These are phyloP conservation scores for Nibea coibor DNA, from an alignment of 2,113 vertebrate species.

Conservation along the genomic window DNA sequence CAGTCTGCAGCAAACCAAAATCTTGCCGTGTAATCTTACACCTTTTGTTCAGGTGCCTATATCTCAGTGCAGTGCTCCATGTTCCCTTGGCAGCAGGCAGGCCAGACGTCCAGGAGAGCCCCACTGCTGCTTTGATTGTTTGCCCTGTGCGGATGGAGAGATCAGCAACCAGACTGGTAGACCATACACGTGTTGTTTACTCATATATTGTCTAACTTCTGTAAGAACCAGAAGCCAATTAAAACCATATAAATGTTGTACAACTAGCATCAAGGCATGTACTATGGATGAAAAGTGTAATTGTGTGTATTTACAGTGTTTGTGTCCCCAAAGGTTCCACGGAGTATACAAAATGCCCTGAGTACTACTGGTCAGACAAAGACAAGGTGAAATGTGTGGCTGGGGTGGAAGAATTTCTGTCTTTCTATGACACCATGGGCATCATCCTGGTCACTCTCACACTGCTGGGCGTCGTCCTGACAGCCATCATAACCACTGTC, in stretches of 20 bases:
- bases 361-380: constrained; percentile 80
- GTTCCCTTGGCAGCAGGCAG: constrained; percentile 77
- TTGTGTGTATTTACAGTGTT: background rate
- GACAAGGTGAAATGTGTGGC: constrained; percentile 75
- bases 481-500: constrained; percentile 64
- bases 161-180: constrained; percentile 81
- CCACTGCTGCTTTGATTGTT: constrained; percentile 83
- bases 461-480: constrained; percentile 74
- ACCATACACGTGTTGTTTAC: background rate
- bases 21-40: background rate
- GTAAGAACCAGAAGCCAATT: background rate
- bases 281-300: background rate
- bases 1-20: background rate
- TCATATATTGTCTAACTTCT: background rate
- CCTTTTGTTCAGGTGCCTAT: constrained; percentile 72
- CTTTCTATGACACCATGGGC: constrained; percentile 81
- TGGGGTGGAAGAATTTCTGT: constrained; percentile 81
- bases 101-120: constrained; percentile 73
- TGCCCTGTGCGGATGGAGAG: constrained; percentile 82
- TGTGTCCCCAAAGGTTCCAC: constrained; percentile 69
- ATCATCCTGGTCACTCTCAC: constrained; percentile 76
- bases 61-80: constrained; percentile 78
- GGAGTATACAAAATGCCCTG: constrained; percentile 80
- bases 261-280: background rate
- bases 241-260: background rate